Conservation (phyloP, 2,888 invertebrate species). For the Schizotus pectinicornis region DNA sequence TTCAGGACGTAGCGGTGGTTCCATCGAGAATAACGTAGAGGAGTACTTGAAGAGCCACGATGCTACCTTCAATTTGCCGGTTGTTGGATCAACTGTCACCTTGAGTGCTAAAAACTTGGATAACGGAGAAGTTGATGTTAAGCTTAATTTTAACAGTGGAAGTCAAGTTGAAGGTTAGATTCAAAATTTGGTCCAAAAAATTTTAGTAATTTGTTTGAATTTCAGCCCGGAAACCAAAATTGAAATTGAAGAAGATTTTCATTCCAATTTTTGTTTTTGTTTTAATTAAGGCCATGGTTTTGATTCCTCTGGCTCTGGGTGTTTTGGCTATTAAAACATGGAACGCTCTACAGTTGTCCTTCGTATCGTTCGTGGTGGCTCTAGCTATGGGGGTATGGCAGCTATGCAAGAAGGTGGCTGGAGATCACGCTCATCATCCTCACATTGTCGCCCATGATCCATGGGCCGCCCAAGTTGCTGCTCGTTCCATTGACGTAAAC, state of each 20-base stretch:
- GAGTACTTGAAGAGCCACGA: conserved; percentile 77
- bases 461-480: conserved; percentile 54
- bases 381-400: conserved; percentile 86
- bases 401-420: conserved; percentile 83
- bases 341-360: conserved; percentile 85
- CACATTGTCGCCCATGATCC: conserved; percentile 64
- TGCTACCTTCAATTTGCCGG: conserved; percentile 77
- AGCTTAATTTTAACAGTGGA: conserved; percentile 66
- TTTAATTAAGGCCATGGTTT: conserved; percentile 83
- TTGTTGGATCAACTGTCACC: conserved; percentile 73
- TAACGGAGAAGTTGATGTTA: conserved; percentile 75
- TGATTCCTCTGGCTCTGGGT: conserved; percentile 84
- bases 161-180: conserved; percentile 49
- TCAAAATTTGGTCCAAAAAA: neutral
- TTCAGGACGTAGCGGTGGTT: conserved; percentile 61
- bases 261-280: conserved; percentile 83
- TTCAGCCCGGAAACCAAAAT: conserved; percentile 72
- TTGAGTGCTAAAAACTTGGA: conserved; percentile 78
- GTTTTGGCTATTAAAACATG: conserved; percentile 85
- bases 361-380: conserved; percentile 85
- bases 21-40: conserved; percentile 72
- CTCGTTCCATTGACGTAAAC: conserved; percentile 51
- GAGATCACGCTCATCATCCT: conserved; percentile 64
- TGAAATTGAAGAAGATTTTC: conserved; percentile 83
- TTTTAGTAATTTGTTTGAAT: conserved; percentile 11